phyloP scores from a whole-genome alignment of 1,140 invertebrate genomes.

The Atta cephalotes region DNA sequence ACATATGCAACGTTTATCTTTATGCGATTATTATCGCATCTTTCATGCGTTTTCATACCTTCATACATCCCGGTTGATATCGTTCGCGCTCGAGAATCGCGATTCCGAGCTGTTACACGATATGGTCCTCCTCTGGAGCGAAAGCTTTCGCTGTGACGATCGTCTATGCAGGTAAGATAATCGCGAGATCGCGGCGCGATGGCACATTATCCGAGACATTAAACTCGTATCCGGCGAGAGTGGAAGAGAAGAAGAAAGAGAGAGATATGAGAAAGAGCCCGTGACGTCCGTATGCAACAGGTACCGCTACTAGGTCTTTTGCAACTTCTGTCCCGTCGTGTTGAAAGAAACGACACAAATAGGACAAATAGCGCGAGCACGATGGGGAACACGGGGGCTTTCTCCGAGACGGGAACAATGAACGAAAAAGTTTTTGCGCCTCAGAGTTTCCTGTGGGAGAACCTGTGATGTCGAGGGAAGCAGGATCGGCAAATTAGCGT shows the following conservation, averaged over 20 bases:
- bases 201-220: constrained; percentile 74
- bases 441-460: constrained; percentile 44
- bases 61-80: background rate
- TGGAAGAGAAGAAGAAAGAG: constrained; percentile 27
- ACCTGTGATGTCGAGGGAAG: background rate
- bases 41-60: background rate
- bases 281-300: constrained; percentile 73
- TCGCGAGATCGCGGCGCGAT: constrained; percentile 35
- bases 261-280: background rate
- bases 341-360: constrained; percentile 75
- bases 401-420: constrained; percentile 74
- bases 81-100: constrained; percentile 2
- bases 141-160: constrained; percentile 19
- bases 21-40: background rate
- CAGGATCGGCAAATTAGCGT: constrained; percentile 40
- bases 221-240: constrained; percentile 64
- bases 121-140: background rate
- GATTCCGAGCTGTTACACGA: constrained; percentile 13
- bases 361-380: constrained; percentile 58
- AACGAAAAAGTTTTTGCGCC: constrained; percentile 74
- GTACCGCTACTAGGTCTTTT: constrained; percentile 69
- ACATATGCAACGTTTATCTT: background rate
- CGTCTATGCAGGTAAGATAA: constrained; percentile 27
- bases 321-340: constrained; percentile 71
- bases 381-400: constrained; percentile 24